These are phyloP conservation scores for Ridgeia piscesae DNA, from an alignment of 1,140 invertebrate genomes.

Conservation along the genomic window DNA sequence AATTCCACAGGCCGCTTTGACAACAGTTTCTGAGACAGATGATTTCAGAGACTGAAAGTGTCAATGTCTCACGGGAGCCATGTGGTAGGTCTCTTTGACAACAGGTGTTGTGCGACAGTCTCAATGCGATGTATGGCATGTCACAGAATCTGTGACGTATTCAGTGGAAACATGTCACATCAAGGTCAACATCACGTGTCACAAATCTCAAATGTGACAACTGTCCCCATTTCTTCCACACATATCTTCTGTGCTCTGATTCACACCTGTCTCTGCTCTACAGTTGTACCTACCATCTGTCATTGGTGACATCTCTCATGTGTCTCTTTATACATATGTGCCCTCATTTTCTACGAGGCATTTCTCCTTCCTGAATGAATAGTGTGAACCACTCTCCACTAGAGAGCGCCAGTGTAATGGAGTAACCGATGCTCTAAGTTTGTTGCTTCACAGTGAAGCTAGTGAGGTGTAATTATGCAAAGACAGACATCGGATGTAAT, in stretches of 20 bases:
- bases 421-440: too few species aligned
- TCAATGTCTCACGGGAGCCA: not conserved
- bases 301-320: not conserved
- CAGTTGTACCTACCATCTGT: not conserved
- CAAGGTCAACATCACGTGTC: not conserved
- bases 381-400: too few species aligned
- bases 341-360: not conserved
- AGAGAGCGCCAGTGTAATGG: too few species aligned
- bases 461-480: too few species aligned
- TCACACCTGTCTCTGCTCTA: not conserved
- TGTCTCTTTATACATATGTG: not conserved
- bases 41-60: not conserved
- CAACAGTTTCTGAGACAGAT: not conserved
- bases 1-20: not conserved
- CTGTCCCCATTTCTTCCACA: not conserved
- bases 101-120: not conserved
- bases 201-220: too few species aligned
- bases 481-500: too few species aligned
- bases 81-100: not conserved
- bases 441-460: too few species aligned
- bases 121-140: not conserved
- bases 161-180: not conserved
- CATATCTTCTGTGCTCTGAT: not conserved
- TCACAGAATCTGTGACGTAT: not conserved
- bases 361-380: not conserved